These are phyloP conservation scores for Danionella dracula DNA, from an alignment of 2,797 vertebrate genomes.

Conservation along the genomic window DNA sequence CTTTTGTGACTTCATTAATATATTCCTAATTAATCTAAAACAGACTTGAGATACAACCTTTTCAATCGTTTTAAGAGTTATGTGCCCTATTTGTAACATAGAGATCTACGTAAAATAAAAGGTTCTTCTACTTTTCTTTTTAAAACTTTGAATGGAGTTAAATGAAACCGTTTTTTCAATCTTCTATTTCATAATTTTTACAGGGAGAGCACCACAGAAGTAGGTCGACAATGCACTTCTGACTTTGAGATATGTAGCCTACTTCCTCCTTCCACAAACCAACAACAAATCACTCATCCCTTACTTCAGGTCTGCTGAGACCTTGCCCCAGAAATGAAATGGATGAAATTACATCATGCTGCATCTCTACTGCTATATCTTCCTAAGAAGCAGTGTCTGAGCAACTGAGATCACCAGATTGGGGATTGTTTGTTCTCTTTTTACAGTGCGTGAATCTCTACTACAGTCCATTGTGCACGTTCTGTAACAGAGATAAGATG, in stretches of 20 bases:
- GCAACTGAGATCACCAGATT: background rate
- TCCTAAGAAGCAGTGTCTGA: background rate
- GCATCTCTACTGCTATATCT: background rate
- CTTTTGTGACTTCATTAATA: too few relatives aligned
- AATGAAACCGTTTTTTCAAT: background rate
- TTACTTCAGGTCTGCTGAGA: background rate
- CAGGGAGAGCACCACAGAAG: background rate
- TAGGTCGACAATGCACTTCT: conserved; percentile 32
- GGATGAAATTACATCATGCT: background rate
- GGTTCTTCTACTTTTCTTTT: too few relatives aligned
- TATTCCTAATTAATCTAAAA: too few relatives aligned
- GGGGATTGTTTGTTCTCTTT: background rate
- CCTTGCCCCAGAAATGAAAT: background rate
- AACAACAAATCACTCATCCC: conserved; percentile 30
- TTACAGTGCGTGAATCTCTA: too few relatives aligned
- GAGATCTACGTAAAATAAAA: too few relatives aligned
- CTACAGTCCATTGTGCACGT: too few relatives aligned
- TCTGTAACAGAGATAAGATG: too few relatives aligned
- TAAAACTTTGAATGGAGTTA: too few relatives aligned
- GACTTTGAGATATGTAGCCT: conserved; percentile 34
- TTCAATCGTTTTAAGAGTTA: too few relatives aligned
- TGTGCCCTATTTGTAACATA: too few relatives aligned
- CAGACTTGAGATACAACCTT: too few relatives aligned
- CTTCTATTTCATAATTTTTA: background rate
- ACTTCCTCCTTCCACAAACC: conserved; percentile 27